Evolutionary conservation across 2,113 vertebrate species (phyloP).

Genomic region (Vimba vimba): DNA sequence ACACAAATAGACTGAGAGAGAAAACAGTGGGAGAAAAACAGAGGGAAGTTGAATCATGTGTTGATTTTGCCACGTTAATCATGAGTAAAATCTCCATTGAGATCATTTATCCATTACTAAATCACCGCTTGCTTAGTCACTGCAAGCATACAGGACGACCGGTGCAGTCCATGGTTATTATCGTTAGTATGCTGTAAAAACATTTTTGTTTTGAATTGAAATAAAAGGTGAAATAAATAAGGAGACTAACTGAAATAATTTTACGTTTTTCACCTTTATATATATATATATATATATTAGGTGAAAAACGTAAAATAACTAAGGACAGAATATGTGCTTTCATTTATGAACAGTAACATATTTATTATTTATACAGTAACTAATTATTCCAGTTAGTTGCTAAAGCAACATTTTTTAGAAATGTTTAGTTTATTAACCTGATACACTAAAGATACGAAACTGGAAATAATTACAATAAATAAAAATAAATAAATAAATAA

Average conservation of each 20-base stretch:
- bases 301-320: not conserved
- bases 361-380: no score
- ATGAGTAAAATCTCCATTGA: not conserved
- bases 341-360: conserved; percentile 16
- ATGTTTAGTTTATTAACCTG: not conserved
- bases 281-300: not conserved
- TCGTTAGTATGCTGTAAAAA: not conserved
- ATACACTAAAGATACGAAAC: not conserved
- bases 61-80: conserved; percentile 24
- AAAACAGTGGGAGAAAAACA: not conserved
- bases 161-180: not conserved
- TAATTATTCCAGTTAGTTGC: no score
- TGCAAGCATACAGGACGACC: not conserved
- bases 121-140: not conserved
- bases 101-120: not conserved
- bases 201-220: not conserved
- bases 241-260: no score
- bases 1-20: not conserved
- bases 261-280: no score
- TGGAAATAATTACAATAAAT: not conserved
- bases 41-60: not conserved
- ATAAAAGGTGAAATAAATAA: not conserved
- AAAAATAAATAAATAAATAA: no score
- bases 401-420: no score
- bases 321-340: not conserved